Base-by-base conservation (phyloP, 2,797 vertebrate genomes). In the Bucorvus abyssinicus region DNA sequence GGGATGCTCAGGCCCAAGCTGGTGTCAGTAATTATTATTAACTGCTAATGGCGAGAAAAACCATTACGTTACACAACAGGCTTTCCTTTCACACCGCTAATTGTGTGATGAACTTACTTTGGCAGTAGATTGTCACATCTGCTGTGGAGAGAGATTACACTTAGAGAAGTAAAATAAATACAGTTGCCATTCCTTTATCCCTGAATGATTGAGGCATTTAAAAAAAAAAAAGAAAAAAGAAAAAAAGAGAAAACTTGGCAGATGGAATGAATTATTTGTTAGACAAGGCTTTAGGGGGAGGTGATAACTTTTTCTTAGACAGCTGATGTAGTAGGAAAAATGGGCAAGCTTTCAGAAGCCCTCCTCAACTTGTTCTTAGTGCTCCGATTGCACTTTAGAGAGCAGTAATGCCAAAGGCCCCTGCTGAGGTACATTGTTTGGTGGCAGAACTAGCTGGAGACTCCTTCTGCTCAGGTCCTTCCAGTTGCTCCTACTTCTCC, bases 11-110 rank as follows among this genome's bases (percentile, higher is more conserved):
- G 74, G 85, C 89, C 24, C 63, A 21, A 84, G 95, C 96, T 36
- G 29, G 78, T 96, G 97, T 93, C 79, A 34, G 95, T 97, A 97
- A 98, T 98, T 98, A 98, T 98, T 98, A 98, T 96, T 86, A 97
- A 96, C 96, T 95, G 97, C 96, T 98, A 98, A 97, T 98, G 95
- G 97, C 53, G 96, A 98, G 84, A 96, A 97, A 94, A 97, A 83
- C 91, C 81, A 96, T 96, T 97, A 93, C 65, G 94, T 78, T 38
- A 90, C 95, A 94, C 97, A 97, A 98, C 96, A 94, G 96, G 94
- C 94, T 97, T 97, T 97, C 96, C 96, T 96, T 97, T 98, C 97
- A 95, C 96, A 96, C 97, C 74, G 40, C 97, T 97, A 98, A 98
- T 98, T 97, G 97, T 80, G 93, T 88, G 90, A 97, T 97, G 96